Conservation (phyloP, 2,113 vertebrate species). For the Eurypyga helias region DNA sequence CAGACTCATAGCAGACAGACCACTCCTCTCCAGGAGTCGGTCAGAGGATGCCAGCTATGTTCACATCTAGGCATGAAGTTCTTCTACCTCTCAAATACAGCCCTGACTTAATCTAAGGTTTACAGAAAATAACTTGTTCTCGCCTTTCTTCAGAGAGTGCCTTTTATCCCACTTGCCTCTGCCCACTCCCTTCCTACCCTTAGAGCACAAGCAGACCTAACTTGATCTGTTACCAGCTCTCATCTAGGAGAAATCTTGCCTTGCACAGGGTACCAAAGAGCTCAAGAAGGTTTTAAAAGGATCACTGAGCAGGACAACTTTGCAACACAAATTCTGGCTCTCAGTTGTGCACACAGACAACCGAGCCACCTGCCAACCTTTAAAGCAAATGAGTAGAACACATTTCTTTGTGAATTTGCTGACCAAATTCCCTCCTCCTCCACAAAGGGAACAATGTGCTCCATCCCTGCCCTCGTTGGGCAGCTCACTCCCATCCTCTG, state of each 20-base stretch:
- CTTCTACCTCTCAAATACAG: not conserved
- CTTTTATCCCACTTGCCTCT: not conserved
- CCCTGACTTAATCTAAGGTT: not conserved
- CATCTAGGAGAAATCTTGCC: not conserved
- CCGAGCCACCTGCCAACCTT: not conserved
- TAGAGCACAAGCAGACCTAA: not conserved
- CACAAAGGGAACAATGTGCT: not conserved
- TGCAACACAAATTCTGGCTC: not conserved
- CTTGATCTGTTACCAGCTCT: not conserved
- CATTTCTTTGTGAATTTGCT: not conserved
- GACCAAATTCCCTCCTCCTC: not conserved
- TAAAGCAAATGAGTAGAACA: slow-evolving; percentile 12
- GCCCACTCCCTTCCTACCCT: slow-evolving; percentile 21
- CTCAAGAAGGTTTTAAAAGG: not conserved
- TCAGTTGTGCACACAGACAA: not conserved
- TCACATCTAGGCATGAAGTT: not conserved
- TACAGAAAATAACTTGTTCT: slow-evolving; percentile 45
- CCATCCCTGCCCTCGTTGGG: not conserved
- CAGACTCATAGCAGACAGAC: not conserved
- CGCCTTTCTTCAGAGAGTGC: not conserved
- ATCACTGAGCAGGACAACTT: not conserved
- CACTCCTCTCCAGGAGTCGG: not conserved
- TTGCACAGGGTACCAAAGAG: not conserved
- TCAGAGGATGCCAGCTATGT: not conserved
- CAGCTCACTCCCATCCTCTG: not conserved